A percentile compares a stretch with the other conserved stretches of the same genome.
These are phyloP conservation scores for Schizotus pectinicornis DNA, from an alignment of 2,888 invertebrate genomes.

Conservation along the genomic window DNA sequence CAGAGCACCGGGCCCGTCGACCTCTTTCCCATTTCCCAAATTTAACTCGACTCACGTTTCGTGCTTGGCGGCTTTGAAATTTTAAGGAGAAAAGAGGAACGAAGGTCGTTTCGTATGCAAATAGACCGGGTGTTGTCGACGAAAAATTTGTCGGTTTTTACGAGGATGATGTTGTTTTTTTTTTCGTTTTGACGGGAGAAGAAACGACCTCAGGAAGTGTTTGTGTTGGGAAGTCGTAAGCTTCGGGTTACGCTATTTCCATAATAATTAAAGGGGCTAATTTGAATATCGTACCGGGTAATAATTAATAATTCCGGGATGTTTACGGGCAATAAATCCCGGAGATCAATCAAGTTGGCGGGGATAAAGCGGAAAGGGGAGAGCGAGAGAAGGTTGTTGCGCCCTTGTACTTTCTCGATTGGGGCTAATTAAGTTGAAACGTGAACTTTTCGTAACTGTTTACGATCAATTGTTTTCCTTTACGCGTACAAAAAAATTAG, in stretches of 20 bases:
- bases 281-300: conserved; percentile 11
- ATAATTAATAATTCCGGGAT: conserved; percentile 17
- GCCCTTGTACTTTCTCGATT: too few species aligned
- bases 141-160: conserved; percentile 2
- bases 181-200: too few species aligned
- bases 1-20: conserved; percentile 2
- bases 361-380: too few species aligned
- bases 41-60: conserved; percentile 18
- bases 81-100: conserved; percentile 8
- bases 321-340: conserved; percentile 12
- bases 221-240: conserved; percentile 5
- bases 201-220: not conserved
- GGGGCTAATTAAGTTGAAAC: too few species aligned
- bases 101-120: conserved; percentile 15
- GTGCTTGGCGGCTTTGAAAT: conserved; percentile 16
- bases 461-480: too few species aligned
- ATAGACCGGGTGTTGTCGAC: conserved; percentile 8
- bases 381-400: too few species aligned
- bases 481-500: too few species aligned
- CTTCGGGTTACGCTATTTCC: not conserved
- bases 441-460: too few species aligned
- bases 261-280: conserved; percentile 10
- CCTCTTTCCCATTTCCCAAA: not conserved
- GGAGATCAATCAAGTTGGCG: conserved; percentile 9
- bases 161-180: too few species aligned